A percentile compares a stretch with the other conserved stretches of the same genome.
Conservation (phyloP, 2,888 invertebrate genomes). For the Cryptus armator region DNA sequence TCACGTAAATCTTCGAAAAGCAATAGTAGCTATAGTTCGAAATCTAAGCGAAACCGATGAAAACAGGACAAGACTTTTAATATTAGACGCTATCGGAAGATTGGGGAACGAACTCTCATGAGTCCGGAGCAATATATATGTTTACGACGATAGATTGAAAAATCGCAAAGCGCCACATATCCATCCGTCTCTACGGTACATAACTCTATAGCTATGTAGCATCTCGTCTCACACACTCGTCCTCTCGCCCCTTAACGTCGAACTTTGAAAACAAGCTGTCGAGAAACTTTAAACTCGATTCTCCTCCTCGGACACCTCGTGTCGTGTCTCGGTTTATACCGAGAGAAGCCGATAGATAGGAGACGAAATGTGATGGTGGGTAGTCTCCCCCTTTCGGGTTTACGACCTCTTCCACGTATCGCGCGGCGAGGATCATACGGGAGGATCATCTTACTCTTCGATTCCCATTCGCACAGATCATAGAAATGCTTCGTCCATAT, state of each 20-base stretch:
- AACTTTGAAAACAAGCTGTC: slow-evolving; percentile 72
- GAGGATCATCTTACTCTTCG: slow-evolving; percentile 46
- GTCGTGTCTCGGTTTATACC: slow-evolving; percentile 31
- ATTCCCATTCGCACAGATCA: slow-evolving; percentile 46
- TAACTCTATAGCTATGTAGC: slow-evolving; percentile 8
- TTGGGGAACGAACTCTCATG: slow-evolving; percentile 21
- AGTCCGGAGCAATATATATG: background rate
- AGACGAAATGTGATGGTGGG: slow-evolving; percentile 25
- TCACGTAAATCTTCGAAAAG: background rate
- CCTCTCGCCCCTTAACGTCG: slow-evolving; percentile 51
- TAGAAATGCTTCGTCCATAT: slow-evolving; percentile 3
- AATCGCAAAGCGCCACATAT: slow-evolving; percentile 46
- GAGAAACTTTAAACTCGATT: slow-evolving; percentile 71
- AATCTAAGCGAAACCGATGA: background rate
- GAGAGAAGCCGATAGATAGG: slow-evolving; percentile 25
- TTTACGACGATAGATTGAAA: slow-evolving; percentile 58
- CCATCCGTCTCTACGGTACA: slow-evolving; percentile 10
- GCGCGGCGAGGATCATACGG: slow-evolving; percentile 28
- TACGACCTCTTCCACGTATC: slow-evolving; percentile 47
- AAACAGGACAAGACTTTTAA: slow-evolving; percentile 10
- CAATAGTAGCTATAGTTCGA: background rate
- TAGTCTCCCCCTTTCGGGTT: slow-evolving; percentile 39
- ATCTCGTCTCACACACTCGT: slow-evolving; percentile 39
- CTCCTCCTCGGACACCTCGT: slow-evolving; percentile 33
- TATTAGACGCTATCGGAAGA: slow-evolving; percentile 3